phyloP scores from a whole-genome alignment of 2,888 invertebrate species.

The Drosophila suboccidentalis region DNA sequence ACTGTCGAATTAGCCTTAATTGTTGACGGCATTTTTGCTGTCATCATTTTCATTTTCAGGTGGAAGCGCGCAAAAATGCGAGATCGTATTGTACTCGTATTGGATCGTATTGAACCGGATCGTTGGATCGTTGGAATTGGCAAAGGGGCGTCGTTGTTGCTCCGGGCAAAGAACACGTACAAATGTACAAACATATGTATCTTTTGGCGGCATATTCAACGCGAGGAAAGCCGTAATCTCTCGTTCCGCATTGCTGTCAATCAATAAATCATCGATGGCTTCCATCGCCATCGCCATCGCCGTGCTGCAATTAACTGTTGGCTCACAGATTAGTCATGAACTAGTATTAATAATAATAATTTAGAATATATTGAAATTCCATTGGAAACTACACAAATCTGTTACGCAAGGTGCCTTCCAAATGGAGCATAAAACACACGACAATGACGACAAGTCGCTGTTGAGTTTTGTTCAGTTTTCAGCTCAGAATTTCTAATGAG shows the following conservation, averaged over 20 bases:
- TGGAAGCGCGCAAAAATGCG: conserved; percentile 10
- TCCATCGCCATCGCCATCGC: not conserved
- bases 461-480: conserved; percentile 18
- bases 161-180: conserved; percentile 33
- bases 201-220: conserved; percentile 50
- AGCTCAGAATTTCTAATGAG: conserved; percentile 72
- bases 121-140: conserved; percentile 9
- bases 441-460: conserved; percentile 49
- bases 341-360: conserved; percentile 18
- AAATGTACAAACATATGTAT: not conserved
- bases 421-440: conserved; percentile 65
- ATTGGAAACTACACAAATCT: conserved; percentile 25
- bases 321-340: conserved; percentile 8
- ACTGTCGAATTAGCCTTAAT: conserved; percentile 77
- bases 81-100: not conserved
- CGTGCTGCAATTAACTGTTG: conserved; percentile 9
- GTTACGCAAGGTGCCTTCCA: conserved; percentile 61
- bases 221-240: conserved; percentile 52
- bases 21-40: conserved; percentile 59
- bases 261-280: conserved; percentile 44
- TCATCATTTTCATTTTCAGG: conserved; percentile 55
- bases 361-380: conserved; percentile 17
- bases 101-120: conserved; percentile 6
- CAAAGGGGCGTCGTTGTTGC: conserved; percentile 59
- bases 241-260: conserved; percentile 75